phyloP scores from a whole-genome alignment of 1,140 invertebrate genomes.

The Eriocheir sinensis region DNA sequence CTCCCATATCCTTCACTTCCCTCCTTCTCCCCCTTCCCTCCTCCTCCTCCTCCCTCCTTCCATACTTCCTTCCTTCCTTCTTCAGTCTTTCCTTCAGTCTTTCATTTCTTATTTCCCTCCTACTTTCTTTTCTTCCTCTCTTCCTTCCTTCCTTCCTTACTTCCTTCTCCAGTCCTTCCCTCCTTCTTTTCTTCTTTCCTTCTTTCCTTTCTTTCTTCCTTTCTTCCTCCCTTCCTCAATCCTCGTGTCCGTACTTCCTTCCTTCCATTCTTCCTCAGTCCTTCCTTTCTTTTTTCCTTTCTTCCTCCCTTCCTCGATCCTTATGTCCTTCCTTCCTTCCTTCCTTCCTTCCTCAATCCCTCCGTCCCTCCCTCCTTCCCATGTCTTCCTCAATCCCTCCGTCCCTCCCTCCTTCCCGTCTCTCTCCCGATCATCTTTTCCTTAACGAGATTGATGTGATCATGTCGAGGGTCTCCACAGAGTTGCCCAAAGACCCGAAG shows the following conservation, averaged over 20 bases:
- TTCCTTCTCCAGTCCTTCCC: too few relatives aligned
- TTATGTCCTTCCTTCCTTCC: not conserved
- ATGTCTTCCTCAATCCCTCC: too few relatives aligned
- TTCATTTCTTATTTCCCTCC: not conserved
- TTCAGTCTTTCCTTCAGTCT: not conserved
- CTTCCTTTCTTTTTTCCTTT: not conserved
- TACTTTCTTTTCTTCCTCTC: not conserved
- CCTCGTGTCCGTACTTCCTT: not conserved
- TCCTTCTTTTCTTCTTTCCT: not conserved
- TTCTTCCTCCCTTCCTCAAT: too few relatives aligned
- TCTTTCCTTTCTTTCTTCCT: not conserved
- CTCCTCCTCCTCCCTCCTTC: not conserved
- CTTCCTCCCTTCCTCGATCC: not conserved
- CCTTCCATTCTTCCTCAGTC: not conserved
- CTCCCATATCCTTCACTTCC: not conserved
- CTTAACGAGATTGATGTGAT: too few relatives aligned
- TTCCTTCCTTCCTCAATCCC: not conserved
- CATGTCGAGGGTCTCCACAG: too few relatives aligned
- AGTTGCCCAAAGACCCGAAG: too few relatives aligned
- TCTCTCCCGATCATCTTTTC: not conserved
- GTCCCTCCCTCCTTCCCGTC: not conserved
- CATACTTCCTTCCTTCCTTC: not conserved
- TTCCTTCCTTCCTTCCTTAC: too few relatives aligned
- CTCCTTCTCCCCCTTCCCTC: too few relatives aligned
- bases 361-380: not conserved